phyloP scores from a whole-genome alignment of 1,140 invertebrate species.

The Tachypleus tridentatus region DNA sequence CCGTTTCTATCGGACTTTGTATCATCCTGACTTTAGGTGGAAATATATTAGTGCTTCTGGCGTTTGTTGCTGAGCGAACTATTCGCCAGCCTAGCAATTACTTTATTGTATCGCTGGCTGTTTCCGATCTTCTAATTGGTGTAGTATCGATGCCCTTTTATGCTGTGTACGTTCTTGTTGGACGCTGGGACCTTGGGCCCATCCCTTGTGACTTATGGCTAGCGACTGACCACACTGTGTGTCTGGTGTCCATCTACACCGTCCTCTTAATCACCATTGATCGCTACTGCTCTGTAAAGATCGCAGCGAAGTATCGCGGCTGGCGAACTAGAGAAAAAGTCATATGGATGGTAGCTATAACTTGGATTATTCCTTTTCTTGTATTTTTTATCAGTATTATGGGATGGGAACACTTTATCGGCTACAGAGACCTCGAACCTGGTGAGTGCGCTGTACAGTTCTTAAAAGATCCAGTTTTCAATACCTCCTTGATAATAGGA shows the following conservation, averaged over 20 bases:
- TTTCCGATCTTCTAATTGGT: constrained; percentile 96
- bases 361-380: constrained; percentile 92
- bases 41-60: constrained; percentile 88
- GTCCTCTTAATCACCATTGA: constrained; percentile 97
- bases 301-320: constrained; percentile 89
- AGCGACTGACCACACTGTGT: constrained; percentile 97
- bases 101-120: constrained; percentile 95
- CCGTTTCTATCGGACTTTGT: constrained; percentile 68
- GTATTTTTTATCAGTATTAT: constrained; percentile 98
- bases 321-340: constrained; percentile 91
- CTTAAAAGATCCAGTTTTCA: constrained; percentile 92
- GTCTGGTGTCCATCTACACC: constrained; percentile 96
- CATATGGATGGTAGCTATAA: constrained; percentile 64
- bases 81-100: constrained; percentile 98
- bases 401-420: constrained; percentile 96
- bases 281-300: constrained; percentile 96
- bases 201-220: constrained; percentile 96
- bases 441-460: constrained; percentile 95
- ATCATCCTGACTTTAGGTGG: constrained; percentile 86
- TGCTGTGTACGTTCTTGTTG: constrained; percentile 85
- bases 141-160: constrained; percentile 50
- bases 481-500: constrained; percentile 90
- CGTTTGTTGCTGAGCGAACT: constrained; percentile 90
- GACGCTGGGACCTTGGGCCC: constrained; percentile 91
- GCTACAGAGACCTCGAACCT: constrained; percentile 69